Conservation (phyloP, 2,113 vertebrate species). For the Hyla sarda region DNA sequence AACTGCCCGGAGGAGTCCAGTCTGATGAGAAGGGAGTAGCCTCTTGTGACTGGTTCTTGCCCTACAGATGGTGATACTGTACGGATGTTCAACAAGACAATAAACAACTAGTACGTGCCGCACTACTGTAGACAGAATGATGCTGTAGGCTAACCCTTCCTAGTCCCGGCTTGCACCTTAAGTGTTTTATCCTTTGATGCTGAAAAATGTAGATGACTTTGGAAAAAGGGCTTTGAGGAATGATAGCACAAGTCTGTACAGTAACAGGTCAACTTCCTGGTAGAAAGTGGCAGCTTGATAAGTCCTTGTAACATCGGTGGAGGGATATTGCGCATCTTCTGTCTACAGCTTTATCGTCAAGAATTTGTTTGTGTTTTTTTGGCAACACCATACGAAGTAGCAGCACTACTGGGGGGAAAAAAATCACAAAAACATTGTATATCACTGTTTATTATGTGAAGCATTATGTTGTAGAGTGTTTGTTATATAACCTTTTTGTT, state of each 20-base stretch:
- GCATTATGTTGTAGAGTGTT: not conserved
- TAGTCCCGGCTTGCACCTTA: not conserved
- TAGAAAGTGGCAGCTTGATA: constrained; percentile 1
- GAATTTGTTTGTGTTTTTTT: not conserved
- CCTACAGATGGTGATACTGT: not conserved
- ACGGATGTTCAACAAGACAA: not conserved
- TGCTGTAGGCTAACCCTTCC: constrained; percentile 2
- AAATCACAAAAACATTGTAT: not conserved
- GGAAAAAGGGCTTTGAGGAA: constrained; percentile 17
- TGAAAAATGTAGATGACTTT: constrained; percentile 35
- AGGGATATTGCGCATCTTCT: not conserved
- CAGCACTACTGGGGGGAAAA: not conserved
- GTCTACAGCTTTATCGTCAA: not conserved
- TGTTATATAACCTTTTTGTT: not conserved
- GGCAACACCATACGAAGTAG: not conserved
- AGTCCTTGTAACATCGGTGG: not conserved
- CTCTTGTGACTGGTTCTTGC: constrained; percentile 17
- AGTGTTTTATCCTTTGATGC: not conserved
- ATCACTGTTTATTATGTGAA: not conserved
- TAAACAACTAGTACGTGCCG: not conserved
- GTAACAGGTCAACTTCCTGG: constrained; percentile 4
- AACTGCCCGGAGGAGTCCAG: not conserved
- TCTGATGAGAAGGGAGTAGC: not conserved
- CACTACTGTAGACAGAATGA: not conserved
- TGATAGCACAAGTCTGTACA: constrained; percentile 17